Base-by-base conservation (phyloP, 92 coral and sea anemone genomes). In the Zoanthus sociatus region DNA sequence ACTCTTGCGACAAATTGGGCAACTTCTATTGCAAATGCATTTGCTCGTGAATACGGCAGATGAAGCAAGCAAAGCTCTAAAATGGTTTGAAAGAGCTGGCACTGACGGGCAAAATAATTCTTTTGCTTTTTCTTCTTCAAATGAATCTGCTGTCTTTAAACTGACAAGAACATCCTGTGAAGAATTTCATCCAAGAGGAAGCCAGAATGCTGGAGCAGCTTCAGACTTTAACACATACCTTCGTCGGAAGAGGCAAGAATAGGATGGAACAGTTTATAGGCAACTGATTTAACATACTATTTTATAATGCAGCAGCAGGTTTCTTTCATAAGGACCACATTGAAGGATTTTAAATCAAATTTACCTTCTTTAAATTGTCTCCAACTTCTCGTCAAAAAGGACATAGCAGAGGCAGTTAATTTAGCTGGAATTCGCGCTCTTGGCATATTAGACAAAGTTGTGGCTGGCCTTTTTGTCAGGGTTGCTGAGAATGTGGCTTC, bases 111-210 rank as follows among this genome's bases (percentile, higher is more conserved):
- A 82, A 86, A 86, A 76, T 67, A 56, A 56, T 56, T 78, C 89
- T 53, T 86, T 86, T 4, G 89, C 84, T 18, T 86, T 86, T 46
- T 74, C 73, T 86, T 86, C 84, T 11, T 8, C 63, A 8, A 86
- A 74, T 50, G 78, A 86, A 56, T 86, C 89, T 51, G 89, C 84
- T 12, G 79, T 78, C 67, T 53, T 50, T 31, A 77, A 84, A 63
- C 77, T 86, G n/a, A 87, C 84, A 16, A 78, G 89, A 87, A 87
- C 89, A 18, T 81, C 89, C 44, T 87, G 84, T 77, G 84, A 87
- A 77, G 89, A 84, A 31, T 87, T 87, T 72, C 89, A 77, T 86
- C 76, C 89, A 16, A 54, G 76, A 31, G 89, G 89, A 75, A 86
- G 76, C 64, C 89, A 86, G 89, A 86, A 78, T 14, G 76, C 89